A percentile compares a stretch with the other conserved stretches of the same genome.
These are phyloP conservation scores for Eudyptes chrysolophus DNA, from an alignment of 2,113 vertebrate genomes.

Conservation along the genomic window DNA sequence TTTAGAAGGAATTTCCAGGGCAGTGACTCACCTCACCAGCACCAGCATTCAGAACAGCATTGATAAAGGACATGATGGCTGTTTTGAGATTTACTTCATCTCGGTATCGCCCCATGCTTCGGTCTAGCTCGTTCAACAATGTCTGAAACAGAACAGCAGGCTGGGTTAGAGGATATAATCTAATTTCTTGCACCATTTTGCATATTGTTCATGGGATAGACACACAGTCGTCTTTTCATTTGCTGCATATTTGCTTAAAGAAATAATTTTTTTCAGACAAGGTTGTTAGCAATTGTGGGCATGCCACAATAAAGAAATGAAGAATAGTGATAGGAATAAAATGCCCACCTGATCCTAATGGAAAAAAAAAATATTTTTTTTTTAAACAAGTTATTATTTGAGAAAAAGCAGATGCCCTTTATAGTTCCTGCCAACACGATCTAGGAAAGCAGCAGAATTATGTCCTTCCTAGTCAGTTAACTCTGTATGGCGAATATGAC, in stretches of 20 bases:
- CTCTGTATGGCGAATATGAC: not conserved
- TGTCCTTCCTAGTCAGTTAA: not conserved
- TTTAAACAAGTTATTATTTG: not conserved
- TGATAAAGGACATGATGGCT: slow-evolving; percentile 99
- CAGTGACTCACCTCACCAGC: slow-evolving; percentile 88
- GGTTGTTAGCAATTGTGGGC: not conserved
- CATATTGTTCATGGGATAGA: not conserved
- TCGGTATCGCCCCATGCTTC: slow-evolving; percentile 89
- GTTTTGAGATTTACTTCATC: slow-evolving; percentile 98
- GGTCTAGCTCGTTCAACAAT: slow-evolving; percentile 90
- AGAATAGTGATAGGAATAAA: not conserved
- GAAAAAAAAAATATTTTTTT: not conserved
- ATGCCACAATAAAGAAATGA: not conserved
- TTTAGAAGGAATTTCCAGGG: not conserved
- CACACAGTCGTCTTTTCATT: not conserved
- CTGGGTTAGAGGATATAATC: not conserved
- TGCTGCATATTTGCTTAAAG: not conserved
- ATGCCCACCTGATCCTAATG: not conserved
- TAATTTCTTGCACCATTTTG: not conserved
- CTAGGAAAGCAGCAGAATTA: not conserved
- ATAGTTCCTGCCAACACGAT: not conserved
- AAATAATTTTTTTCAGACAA: not conserved
- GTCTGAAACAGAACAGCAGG: slow-evolving; percentile 75
- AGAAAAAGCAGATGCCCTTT: not conserved
- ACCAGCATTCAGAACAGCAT: slow-evolving; percentile 94